These are phyloP conservation scores for Sinocyclocheilus grahami DNA, from an alignment of 2,113 vertebrate genomes.

Conservation along the genomic window DNA sequence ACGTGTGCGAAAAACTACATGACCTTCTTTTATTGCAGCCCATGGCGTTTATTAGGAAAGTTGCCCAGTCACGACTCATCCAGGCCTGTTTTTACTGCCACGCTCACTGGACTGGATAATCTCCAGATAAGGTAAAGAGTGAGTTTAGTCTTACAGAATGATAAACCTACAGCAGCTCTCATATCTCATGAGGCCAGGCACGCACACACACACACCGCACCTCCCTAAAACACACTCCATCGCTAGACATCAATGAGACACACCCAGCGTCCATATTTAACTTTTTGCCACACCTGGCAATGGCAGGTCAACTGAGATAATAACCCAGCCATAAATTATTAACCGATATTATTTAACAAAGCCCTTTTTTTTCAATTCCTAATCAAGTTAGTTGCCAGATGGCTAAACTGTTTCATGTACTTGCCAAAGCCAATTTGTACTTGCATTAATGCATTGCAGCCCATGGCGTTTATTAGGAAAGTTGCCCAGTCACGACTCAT, in stretches of 20 bases:
- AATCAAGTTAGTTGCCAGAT: too few relatives aligned
- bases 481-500: slow-evolving; percentile 43
- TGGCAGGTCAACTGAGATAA: background rate
- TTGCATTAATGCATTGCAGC: too few relatives aligned
- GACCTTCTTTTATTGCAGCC: background rate
- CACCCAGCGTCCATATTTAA: background rate
- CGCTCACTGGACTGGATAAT: slow-evolving; percentile 50
- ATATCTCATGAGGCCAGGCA: background rate
- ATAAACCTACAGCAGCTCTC: background rate
- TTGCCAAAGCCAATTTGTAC: too few relatives aligned
- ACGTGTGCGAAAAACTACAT: background rate
- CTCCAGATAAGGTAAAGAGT: slow-evolving; percentile 56
- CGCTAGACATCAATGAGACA: background rate
- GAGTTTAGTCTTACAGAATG: slow-evolving; percentile 54
- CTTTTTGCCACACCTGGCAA: background rate
- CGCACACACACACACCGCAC: background rate
- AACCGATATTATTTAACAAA: background rate
- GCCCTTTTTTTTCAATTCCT: too few relatives aligned
- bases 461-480: background rate
- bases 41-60: background rate
- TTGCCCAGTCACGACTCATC: slow-evolving; percentile 44
- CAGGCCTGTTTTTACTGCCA: slow-evolving; percentile 60
- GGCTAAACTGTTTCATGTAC: too few relatives aligned
- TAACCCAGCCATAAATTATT: background rate
- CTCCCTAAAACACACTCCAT: background rate